phyloP scores from a whole-genome alignment of 2,888 invertebrate genomes.

The Aspidiotus destructor region DNA sequence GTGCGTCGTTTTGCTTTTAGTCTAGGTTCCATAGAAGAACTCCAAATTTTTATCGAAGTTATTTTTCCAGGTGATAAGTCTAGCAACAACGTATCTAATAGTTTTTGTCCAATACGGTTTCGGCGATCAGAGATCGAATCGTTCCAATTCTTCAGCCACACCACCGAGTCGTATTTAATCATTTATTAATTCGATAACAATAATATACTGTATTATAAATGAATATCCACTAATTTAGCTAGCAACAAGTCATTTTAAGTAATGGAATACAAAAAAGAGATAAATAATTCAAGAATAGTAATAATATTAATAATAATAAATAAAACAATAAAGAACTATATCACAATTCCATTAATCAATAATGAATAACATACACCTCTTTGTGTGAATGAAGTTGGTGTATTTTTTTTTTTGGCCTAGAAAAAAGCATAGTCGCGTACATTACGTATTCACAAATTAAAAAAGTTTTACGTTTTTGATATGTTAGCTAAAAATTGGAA shows the following conservation, averaged over 20 bases:
- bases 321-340: conserved; percentile 1
- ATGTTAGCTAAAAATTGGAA: no score
- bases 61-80: conserved; percentile 30
- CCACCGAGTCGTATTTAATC: neutral
- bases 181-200: neutral
- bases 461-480: no score
- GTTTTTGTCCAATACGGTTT: conserved; percentile 34
- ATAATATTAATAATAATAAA: neutral
- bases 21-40: no score
- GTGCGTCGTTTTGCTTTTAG: conserved; percentile 5
- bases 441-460: no score
- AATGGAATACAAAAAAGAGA: no score
- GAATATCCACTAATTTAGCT: conserved; percentile 1
- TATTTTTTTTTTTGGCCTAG: no score
- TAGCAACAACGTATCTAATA: conserved; percentile 34
- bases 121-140: neutral
- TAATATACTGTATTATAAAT: neutral
- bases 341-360: neutral
- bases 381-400: no score
- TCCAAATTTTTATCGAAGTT: neutral
- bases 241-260: neutral
- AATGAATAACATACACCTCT: no score
- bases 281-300: neutral
- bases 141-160: neutral
- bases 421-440: no score